phyloP scores from a whole-genome alignment of 2,888 invertebrate species.

The Chrysotoxum bicinctum region DNA sequence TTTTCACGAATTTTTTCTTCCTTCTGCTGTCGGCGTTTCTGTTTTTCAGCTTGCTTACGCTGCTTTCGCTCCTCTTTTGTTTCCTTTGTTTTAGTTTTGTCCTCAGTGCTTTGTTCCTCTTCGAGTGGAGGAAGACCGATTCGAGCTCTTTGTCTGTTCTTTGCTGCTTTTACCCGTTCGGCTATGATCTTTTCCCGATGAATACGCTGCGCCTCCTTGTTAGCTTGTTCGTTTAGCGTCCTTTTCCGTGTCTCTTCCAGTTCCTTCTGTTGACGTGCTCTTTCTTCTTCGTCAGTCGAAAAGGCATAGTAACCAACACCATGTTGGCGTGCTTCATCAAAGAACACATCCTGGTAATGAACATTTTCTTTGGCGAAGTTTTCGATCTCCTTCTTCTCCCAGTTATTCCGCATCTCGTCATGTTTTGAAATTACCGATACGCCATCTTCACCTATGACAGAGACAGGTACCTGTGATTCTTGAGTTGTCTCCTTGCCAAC shows the following conservation, averaged over 20 bases:
- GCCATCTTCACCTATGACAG: constrained; percentile 80
- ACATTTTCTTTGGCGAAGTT: constrained; percentile 88
- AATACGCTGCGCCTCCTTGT: constrained; percentile 84
- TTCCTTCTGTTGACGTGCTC: constrained; percentile 90
- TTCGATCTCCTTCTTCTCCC: constrained; percentile 92
- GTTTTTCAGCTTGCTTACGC: constrained; percentile 77
- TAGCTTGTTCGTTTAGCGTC: constrained; percentile 87
- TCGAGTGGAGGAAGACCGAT: constrained; percentile 88
- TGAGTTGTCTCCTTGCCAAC: constrained; percentile 75
- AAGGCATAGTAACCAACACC: constrained; percentile 96
- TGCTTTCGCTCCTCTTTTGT: constrained; percentile 76
- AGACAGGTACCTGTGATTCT: constrained; percentile 79
- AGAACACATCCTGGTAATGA: constrained; percentile 96
- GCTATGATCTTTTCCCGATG: constrained; percentile 86
- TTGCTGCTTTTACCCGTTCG: constrained; percentile 88
- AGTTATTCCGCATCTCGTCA: constrained; percentile 90
- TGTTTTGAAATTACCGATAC: constrained; percentile 84
- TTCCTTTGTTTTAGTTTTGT: constrained; percentile 31
- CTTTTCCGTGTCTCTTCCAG: constrained; percentile 87
- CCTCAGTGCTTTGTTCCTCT: constrained; percentile 78
- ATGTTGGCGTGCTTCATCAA: constrained; percentile 95
- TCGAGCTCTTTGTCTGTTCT: constrained; percentile 87
- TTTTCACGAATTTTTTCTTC: constrained; percentile 80
- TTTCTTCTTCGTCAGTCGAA: constrained; percentile 91
- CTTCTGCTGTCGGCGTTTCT: constrained; percentile 75